Base-by-base conservation (phyloP, 1,140 invertebrate species). In the Stratiolaelaps scimitus region DNA sequence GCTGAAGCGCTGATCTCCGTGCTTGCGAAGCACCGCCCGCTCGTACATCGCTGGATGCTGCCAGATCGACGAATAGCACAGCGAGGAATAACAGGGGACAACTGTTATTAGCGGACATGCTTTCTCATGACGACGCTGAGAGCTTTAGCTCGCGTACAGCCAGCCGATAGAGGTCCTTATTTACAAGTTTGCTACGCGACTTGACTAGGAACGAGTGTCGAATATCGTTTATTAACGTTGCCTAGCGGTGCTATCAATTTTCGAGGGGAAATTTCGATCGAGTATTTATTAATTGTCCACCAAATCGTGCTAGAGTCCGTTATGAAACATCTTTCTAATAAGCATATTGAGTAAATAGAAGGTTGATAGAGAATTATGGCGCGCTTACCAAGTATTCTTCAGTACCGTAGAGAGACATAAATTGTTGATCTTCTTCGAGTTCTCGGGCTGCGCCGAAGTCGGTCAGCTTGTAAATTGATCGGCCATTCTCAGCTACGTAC, bases 11-110 rank as follows among this genome's bases (percentile, higher is more conserved):
- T 91, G 89, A 0, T 86, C 86, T 1, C 86, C 85, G 20, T 87
- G 84, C 74, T 89, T 73, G 30, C 76, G 71, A 19, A 94, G 76
- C 7, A 96, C 89, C 26, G 91, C 92, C 69, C 89, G 75, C 74
- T 92, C 90, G 76, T 94, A 94, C 83, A 95, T 89, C 77, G 94
- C 91, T 4, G 92, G 92, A 79, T 95, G 91, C 79, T n/a, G n/a
- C n/a, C n/a, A n/a, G n/a, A n/a, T n/a, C n/a, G n/a, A n/a, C n/a
- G n/a, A n/a, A n/a, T n/a, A n/a, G n/a, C n/a, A n/a, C n/a, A n/a
- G n/a, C n/a, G n/a, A n/a, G n/a, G n/a, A n/a, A n/a, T n/a, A n/a
- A n/a, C n/a, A n/a, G n/a, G n/a, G n/a, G n/a, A n/a, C n/a, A n/a
- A n/a, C n/a, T n/a, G n/a, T n/a, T n/a, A n/a, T n/a, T n/a, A n/a